A percentile compares a stretch with the other conserved stretches of the same genome.
These are phyloP conservation scores for Catostomus latipinnis DNA, from an alignment of 2,797 vertebrate species.

Conservation along the genomic window DNA sequence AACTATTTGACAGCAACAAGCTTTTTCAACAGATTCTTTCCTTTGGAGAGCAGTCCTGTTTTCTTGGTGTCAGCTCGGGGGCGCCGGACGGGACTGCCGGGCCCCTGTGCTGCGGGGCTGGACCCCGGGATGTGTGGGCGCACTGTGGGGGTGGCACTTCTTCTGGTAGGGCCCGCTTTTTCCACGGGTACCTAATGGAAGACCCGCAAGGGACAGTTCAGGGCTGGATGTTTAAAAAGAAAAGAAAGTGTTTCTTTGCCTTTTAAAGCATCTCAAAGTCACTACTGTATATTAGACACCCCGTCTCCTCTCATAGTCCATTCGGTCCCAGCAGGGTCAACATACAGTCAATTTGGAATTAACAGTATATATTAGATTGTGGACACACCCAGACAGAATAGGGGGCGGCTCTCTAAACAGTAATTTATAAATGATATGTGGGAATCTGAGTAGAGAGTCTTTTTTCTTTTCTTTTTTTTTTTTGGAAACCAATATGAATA, in stretches of 20 bases:
- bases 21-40: conserved; percentile 94
- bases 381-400: conserved; percentile 31
- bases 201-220: conserved; percentile 85
- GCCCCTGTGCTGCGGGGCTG: conserved; percentile 52
- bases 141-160: conserved; percentile 88
- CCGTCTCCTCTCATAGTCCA: conserved; percentile 65
- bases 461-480: not conserved
- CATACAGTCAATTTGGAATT: conserved; percentile 55
- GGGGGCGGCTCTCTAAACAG: conserved; percentile 48
- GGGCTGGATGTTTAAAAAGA: conserved; percentile 73
- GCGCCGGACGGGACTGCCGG: conserved; percentile 86
- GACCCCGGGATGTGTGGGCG: conserved; percentile 80
- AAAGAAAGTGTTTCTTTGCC: conserved; percentile 53
- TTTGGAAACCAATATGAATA: not conserved
- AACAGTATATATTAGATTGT: conserved; percentile 18
- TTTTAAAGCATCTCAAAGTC: conserved; percentile 68
- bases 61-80: conserved; percentile 89
- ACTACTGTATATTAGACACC: conserved; percentile 62
- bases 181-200: conserved; percentile 95
- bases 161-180: conserved; percentile 89
- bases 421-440: not conserved
- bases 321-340: conserved; percentile 72
- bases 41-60: conserved; percentile 96
- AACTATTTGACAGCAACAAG: conserved; percentile 90
- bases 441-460: not conserved